Base-by-base conservation (phyloP, 1,140 invertebrate genomes). In the Achatina immaculata region DNA sequence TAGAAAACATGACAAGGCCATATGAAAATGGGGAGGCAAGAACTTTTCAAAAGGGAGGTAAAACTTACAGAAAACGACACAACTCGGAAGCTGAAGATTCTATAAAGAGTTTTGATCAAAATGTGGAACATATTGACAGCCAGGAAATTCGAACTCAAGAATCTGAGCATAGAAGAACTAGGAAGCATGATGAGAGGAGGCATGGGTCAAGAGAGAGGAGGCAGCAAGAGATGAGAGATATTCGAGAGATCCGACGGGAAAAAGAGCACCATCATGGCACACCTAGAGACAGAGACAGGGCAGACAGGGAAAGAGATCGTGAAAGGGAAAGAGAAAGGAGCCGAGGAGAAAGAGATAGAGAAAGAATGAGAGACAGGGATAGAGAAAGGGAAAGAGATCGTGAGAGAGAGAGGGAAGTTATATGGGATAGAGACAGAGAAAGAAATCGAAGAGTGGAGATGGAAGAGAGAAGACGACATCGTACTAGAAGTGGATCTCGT, bases 11-110 rank as follows among this genome's bases (percentile, higher is more conserved):
- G 7, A 42, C 74, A 62, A 40, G 42, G 19, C 68, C 76, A 1
- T 80, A 51, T 80, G 66, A 80, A n/a, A 48, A 40, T 48, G 75
- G 65, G 14, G 78, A 72, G 21, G 40, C 6, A 21, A 34, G 45
- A 55, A 24, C 65, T 38, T 80, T 80, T 51, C 66, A 80, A 36
- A 71, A 55, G 40, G 78, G 42, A 1, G 68, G 36, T 34, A 80
- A 71, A 40, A 80, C 16, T 34, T 80, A 80, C n/a, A 69, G 78
- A 28, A 80, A 72, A 55, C 40, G 68, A 9, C 78, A 72, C 21
- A 62, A 42, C 28, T 78, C 76, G n/a, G 76, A 62, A 3, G 62
- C 76, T 45, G 78, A 80, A 58, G 78, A 80, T 40, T 80, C 78
- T 3, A 68, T 72, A 28, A 72, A 58, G 31, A 80, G 78, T 42